A percentile compares a stretch with the other conserved stretches of the same genome.
These are phyloP conservation scores for Chloroceryle aenea DNA, from an alignment of 2,113 vertebrate genomes.

Conservation along the genomic window DNA sequence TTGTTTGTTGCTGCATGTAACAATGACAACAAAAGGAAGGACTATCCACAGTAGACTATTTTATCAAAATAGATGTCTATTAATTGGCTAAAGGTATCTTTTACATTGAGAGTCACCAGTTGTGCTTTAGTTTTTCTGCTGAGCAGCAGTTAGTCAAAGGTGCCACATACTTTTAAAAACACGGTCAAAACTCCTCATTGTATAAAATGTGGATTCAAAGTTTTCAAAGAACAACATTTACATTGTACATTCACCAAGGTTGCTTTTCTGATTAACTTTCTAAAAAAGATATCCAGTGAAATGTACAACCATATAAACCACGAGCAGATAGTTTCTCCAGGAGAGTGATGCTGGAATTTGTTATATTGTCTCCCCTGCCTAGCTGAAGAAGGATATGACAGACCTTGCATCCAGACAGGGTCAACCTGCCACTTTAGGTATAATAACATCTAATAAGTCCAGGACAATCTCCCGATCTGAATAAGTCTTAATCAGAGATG, in stretches of 20 bases:
- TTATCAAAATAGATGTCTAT: constrained; percentile 39
- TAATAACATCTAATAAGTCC: background rate
- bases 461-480: background rate
- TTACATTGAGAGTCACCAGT: background rate
- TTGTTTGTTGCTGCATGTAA: constrained; percentile 74
- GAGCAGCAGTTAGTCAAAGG: background rate
- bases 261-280: background rate
- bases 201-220: background rate
- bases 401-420: background rate
- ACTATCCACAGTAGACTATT: constrained; percentile 37
- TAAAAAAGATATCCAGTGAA: background rate
- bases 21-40: constrained; percentile 72
- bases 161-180: background rate
- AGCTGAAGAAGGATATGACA: background rate
- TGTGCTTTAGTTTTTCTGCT: background rate
- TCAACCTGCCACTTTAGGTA: background rate
- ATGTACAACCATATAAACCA: too few species aligned
- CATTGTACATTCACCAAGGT: background rate
- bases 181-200: background rate
- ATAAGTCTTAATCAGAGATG: background rate
- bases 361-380: background rate
- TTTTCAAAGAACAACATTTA: background rate
- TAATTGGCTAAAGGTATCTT: background rate
- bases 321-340: too few species aligned
- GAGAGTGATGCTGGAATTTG: too few species aligned